Percentiles rank a stretch among this genome's conserved stretches.
These are phyloP conservation scores for Megamerina dolium DNA, from an alignment of 2,888 invertebrate species.

Conservation along the genomic window DNA sequence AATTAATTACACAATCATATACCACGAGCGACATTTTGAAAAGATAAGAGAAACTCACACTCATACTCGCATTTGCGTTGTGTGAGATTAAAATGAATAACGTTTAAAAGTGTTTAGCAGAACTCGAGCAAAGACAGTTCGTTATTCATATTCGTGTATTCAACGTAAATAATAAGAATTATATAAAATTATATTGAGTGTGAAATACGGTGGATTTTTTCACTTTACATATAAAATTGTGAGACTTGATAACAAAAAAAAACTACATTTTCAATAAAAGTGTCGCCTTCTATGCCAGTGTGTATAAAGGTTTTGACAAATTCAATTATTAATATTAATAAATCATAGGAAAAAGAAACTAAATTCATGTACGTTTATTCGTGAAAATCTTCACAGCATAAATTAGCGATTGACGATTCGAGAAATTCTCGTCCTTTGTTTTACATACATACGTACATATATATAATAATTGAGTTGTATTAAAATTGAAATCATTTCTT, in stretches of 20 bases:
- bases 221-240: too few species aligned
- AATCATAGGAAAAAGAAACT: conserved; percentile 5
- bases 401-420: too few species aligned
- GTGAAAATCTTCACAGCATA: neutral
- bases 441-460: too few species aligned
- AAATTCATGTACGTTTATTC: conserved; percentile 1
- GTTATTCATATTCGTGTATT: too few species aligned
- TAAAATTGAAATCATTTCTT: conserved; percentile 36
- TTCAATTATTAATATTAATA: conserved; percentile 18
- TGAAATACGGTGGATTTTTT: too few species aligned
- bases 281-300: conserved; percentile 89
- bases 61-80: conserved; percentile 3
- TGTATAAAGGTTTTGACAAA: conserved; percentile 70
- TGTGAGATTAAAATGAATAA: conserved; percentile 15
- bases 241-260: too few species aligned
- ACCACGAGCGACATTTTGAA: neutral
- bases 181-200: too few species aligned
- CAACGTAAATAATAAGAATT: too few species aligned
- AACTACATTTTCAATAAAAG: too few species aligned
- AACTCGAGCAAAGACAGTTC: conserved; percentile 31
- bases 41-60: neutral
- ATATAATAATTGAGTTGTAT: conserved; percentile 33
- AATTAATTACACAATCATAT: conserved; percentile 1
- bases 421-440: too few species aligned
- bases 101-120: conserved; percentile 41